Percentiles rank a stretch among this genome's conserved stretches.
Evolutionary conservation across 2,888 invertebrate species (phyloP).

Genomic region (Byasa hedistus): DNA sequence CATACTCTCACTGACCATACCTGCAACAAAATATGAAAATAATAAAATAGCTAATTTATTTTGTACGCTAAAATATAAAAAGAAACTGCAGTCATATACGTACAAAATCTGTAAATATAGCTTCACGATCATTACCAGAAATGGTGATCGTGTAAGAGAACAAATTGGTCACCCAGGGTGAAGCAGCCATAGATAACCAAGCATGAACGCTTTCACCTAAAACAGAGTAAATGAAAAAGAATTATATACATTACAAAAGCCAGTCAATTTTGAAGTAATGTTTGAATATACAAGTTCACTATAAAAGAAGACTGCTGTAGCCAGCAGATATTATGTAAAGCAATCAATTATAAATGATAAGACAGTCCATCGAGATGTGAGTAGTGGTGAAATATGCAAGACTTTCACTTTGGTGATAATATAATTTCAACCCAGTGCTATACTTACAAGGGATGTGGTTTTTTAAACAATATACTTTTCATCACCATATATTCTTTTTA

Average conservation of each 20-base stretch:
- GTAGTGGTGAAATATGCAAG: too few species aligned
- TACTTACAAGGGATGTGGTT: too few species aligned
- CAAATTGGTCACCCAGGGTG: constrained; percentile 65
- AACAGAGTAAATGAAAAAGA: constrained; percentile 28
- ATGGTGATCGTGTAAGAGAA: constrained; percentile 68
- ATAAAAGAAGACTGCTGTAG: too few species aligned
- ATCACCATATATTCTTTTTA: too few species aligned
- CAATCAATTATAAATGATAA: too few species aligned
- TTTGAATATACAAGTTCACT: too few species aligned
- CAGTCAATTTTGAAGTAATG: too few species aligned
- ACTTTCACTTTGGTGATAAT: too few species aligned
- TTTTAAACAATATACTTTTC: too few species aligned
- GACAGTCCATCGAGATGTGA: too few species aligned
- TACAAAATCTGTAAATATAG: constrained; percentile 72
- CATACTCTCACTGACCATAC: constrained; percentile 72
- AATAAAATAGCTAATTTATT: not conserved
- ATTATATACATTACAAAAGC: not conserved
- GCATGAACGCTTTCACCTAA: constrained; percentile 58
- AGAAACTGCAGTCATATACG: constrained; percentile 40
- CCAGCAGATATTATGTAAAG: too few species aligned
- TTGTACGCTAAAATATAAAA: not conserved
- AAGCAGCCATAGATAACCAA: constrained; percentile 70
- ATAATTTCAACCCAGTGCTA: too few species aligned
- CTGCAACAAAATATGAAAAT: constrained; percentile 41
- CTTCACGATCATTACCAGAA: constrained; percentile 73